Percentiles rank a stretch among this genome's conserved stretches.
phyloP scores from a whole-genome alignment of 2,113 vertebrate species.

The Dicaeum eximium region DNA sequence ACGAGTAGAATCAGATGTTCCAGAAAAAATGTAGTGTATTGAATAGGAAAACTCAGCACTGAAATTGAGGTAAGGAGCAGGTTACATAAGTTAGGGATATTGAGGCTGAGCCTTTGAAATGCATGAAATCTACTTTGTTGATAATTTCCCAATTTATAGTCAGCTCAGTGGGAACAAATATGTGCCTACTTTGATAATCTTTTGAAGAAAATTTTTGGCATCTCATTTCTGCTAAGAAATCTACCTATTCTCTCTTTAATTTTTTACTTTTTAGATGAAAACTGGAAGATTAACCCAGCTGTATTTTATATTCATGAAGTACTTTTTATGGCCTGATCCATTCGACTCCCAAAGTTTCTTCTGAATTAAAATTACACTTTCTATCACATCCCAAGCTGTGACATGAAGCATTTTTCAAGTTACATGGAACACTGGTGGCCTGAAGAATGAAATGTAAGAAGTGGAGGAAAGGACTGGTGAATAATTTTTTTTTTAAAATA shows the following conservation, averaged over 20 bases:
- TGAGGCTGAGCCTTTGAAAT: conserved; percentile 15
- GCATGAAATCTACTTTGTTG: conserved; percentile 5
- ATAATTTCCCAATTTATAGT: neutral
- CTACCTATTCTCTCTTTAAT: neutral
- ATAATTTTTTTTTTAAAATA: neutral
- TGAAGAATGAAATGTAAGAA: neutral
- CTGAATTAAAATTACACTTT: conserved; percentile 17
- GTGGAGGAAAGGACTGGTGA: neutral
- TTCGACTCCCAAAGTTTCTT: neutral
- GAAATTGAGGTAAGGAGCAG: neutral
- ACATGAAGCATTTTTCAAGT: neutral
- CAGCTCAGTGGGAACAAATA: conserved; percentile 14
- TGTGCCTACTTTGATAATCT: neutral
- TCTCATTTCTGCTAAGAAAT: neutral
- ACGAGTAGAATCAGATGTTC: neutral
- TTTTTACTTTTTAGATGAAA: neutral
- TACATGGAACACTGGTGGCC: neutral
- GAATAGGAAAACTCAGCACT: neutral
- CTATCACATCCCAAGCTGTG: conserved; percentile 17
- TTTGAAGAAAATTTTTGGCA: neutral
- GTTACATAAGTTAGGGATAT: conserved; percentile 1
- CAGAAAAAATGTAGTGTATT: neutral
- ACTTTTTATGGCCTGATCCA: neutral
- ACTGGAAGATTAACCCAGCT: neutral
- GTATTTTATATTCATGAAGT: conserved; percentile 16